Base-by-base conservation (phyloP, 2,888 invertebrate genomes). In the Polia nebulosa region DNA sequence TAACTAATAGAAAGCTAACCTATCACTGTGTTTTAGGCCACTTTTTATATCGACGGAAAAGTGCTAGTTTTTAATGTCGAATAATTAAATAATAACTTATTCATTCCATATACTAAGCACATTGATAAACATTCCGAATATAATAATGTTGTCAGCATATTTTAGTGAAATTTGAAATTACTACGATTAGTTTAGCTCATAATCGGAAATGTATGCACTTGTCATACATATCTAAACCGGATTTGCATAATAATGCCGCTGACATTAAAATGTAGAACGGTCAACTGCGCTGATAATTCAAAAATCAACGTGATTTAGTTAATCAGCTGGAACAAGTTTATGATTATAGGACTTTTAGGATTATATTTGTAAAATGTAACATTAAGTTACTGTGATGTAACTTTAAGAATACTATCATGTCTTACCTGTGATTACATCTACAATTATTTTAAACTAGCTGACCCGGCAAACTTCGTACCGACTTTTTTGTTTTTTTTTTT, bases 171-270 rank as follows among this genome's bases (percentile, higher is more conserved):
- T 80, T 74, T 66, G 39, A 78, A 72, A 61, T 65, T 32, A 57
- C 65, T 52, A 56, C 65, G 45, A 79, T 75, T 75, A 62, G 61
- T 80, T 76, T 29, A 32, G 45, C 32, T 80, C 61, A 67, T 76
- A 76, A 75, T 76, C 58, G 67, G 67, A 75, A 66, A 67, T 75
- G 55, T 72, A 64, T 64, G 64, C 59, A 64, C 73, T 59, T 60
- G 67, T 79, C 62, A 80, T 75, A 80, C 79, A 56, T 73, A 75
- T 66, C 73, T 57, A 67, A 75, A 80, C 58, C 36, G 17, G 45
- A 67, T 76, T 47, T 76, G 68, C 76, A 76, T 76, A 80, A 52
- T 67, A 67, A 76, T 76, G 59, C 20, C 56, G 59, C 67, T 67
- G 62, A 59, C 68, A 67, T 80, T 80, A 60, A 76, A 76, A 76